Evolutionary conservation across 1,140 invertebrate species (phyloP).

Genomic region (Goniozus legneri): DNA sequence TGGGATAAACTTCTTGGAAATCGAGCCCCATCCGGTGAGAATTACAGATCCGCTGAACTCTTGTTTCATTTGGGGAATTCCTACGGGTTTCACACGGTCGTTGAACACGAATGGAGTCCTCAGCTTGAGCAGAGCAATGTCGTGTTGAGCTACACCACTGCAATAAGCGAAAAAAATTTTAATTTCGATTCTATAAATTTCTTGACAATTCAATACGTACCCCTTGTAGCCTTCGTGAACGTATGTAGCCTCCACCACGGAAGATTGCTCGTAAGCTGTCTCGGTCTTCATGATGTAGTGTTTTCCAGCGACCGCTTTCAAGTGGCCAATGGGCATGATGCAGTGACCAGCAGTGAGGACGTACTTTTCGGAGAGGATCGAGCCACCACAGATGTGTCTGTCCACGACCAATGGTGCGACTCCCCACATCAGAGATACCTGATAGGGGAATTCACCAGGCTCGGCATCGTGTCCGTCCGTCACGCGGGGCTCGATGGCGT

Average conservation of each 20-base stretch:
- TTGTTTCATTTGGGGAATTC: slow-evolving; percentile 45
- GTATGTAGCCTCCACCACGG: slow-evolving; percentile 9
- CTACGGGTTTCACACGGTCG: slow-evolving; percentile 54
- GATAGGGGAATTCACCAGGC: slow-evolving; percentile 45
- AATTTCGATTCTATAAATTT: slow-evolving; percentile 13
- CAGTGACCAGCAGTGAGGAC: slow-evolving; percentile 58
- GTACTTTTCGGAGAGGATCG: slow-evolving; percentile 47
- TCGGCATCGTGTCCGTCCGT: slow-evolving; percentile 30
- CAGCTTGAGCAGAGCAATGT: slow-evolving; percentile 63
- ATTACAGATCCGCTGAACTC: slow-evolving; percentile 44
- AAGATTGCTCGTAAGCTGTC: slow-evolving; percentile 44
- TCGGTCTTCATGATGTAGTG: slow-evolving; percentile 35
- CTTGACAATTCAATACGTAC: slow-evolving; percentile 19
- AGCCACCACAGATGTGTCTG: slow-evolving; percentile 54
- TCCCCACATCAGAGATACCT: slow-evolving; percentile 35
- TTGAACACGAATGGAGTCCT: slow-evolving; percentile 55
- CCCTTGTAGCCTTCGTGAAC: slow-evolving; percentile 21
- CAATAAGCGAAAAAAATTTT: slow-evolving; percentile 5
- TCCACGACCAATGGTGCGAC: background rate
- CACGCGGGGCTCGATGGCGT: slow-evolving; percentile 19
- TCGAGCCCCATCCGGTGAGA: slow-evolving; percentile 55
- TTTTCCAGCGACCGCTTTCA: slow-evolving; percentile 43
- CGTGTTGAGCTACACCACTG: slow-evolving; percentile 56
- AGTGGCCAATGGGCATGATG: slow-evolving; percentile 17
- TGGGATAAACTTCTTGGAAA: slow-evolving; percentile 10